Conservation (phyloP, 2,113 vertebrate genomes). For the Rhinoptilus africanus region DNA sequence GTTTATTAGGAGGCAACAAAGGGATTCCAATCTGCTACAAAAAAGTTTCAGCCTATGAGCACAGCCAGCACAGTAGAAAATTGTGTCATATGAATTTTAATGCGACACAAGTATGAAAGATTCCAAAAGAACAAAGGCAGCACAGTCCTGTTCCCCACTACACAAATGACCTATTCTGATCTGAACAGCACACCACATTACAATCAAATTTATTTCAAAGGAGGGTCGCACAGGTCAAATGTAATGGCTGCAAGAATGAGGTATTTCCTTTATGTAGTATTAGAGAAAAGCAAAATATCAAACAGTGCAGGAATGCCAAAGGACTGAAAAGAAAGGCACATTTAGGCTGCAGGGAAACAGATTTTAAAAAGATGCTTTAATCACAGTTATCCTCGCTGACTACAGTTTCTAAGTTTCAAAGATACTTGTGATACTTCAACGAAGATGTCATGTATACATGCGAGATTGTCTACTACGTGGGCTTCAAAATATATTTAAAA, state of each 20-base stretch:
- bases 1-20: slow-evolving; percentile 49
- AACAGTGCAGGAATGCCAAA: background rate
- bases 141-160: background rate
- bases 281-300: slow-evolving; percentile 16
- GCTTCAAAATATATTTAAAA: background rate
- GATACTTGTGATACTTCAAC: background rate
- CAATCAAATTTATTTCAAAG: slow-evolving; percentile 56
- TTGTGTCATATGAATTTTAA: slow-evolving; percentile 63
- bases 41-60: slow-evolving; percentile 30
- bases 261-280: slow-evolving; percentile 4
- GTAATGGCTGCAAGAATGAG: slow-evolving; percentile 19
- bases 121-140: slow-evolving; percentile 21
- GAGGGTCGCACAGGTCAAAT: slow-evolving; percentile 8
- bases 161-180: slow-evolving; percentile 41
- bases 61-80: slow-evolving; percentile 1
- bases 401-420: background rate
- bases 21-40: slow-evolving; percentile 2
- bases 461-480: background rate
- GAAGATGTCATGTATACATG: background rate
- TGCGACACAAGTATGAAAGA: slow-evolving; percentile 33
- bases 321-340: background rate
- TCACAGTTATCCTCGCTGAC: background rate
- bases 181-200: slow-evolving; percentile 26
- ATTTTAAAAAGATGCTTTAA: background rate
- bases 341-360: background rate